Percentiles rank a stretch among this genome's conserved stretches.
These are phyloP conservation scores for Tangara arthus DNA, from an alignment of 2,797 vertebrate genomes.

Conservation along the genomic window DNA sequence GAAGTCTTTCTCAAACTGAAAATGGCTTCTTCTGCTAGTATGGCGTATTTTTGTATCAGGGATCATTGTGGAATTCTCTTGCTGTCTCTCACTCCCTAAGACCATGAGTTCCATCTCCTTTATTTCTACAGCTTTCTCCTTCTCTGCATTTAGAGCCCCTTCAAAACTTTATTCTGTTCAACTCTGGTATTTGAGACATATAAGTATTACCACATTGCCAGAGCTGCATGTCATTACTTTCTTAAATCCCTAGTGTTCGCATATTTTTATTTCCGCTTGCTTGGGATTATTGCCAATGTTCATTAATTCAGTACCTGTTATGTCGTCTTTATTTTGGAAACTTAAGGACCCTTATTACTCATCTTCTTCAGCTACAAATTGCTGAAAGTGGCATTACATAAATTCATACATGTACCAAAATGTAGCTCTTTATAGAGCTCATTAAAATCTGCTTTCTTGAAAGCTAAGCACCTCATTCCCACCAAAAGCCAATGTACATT, in stretches of 20 bases:
- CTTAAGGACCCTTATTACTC: not conserved
- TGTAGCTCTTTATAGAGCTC: not conserved
- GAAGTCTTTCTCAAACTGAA: not conserved
- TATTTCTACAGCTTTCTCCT: not conserved
- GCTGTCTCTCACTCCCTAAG: not conserved
- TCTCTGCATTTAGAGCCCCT: not conserved
- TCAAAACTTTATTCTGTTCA: not conserved
- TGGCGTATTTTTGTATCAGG: not conserved
- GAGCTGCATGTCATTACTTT: not conserved
- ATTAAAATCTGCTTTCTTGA: not conserved
- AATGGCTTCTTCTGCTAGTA: not conserved
- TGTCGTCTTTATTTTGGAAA: not conserved
- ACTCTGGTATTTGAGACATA: not conserved
- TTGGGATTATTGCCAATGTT: not conserved
- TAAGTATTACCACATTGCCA: not conserved
- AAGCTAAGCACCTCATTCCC: not conserved
- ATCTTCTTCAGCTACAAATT: not conserved
- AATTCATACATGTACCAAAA: not conserved
- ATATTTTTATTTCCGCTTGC: not conserved
- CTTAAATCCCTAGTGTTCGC: not conserved
- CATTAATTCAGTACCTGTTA: not conserved
- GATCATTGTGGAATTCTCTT: not conserved
- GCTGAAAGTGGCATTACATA: not conserved
- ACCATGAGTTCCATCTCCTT: not conserved
- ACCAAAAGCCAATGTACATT: not conserved